Evolutionary conservation across 2,113 vertebrate genomes (phyloP).

Genomic region (Shinisaurus crocodilurus): DNA sequence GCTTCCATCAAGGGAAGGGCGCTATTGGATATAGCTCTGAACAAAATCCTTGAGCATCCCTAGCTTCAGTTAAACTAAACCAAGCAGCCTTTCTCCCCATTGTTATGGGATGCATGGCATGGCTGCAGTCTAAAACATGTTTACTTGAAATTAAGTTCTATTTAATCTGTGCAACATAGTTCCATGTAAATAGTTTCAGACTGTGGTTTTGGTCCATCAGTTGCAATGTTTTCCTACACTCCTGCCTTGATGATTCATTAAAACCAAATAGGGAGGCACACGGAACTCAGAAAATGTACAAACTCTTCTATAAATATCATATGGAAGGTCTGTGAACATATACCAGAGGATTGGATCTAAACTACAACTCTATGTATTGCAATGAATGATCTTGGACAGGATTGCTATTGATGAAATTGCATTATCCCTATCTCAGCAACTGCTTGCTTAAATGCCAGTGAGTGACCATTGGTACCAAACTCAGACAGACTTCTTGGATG

Average conservation of each 20-base stretch:
- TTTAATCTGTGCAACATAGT: background rate
- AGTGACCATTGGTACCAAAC: background rate
- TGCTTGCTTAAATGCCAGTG: background rate
- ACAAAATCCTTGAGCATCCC: no score
- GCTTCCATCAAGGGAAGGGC: no score
- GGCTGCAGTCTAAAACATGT: background rate
- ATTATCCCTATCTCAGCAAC: background rate
- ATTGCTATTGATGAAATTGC: background rate
- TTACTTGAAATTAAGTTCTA: background rate
- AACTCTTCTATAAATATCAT: background rate
- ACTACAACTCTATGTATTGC: background rate
- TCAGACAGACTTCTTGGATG: background rate
- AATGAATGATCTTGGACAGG: background rate
- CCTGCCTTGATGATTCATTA: no score
- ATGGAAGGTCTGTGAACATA: background rate
- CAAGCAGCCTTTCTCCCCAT: background rate
- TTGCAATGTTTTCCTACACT: no score
- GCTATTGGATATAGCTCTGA: no score
- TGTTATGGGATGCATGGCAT: background rate
- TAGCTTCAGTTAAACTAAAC: background rate
- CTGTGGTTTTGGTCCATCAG: no score
- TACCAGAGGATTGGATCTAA: background rate
- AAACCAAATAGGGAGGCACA: no score
- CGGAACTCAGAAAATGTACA: no score
- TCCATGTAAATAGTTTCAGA: no score